Evolutionary conservation across 2,113 vertebrate species (phyloP).

Genomic region (Tragelaphus strepsiceros): DNA sequence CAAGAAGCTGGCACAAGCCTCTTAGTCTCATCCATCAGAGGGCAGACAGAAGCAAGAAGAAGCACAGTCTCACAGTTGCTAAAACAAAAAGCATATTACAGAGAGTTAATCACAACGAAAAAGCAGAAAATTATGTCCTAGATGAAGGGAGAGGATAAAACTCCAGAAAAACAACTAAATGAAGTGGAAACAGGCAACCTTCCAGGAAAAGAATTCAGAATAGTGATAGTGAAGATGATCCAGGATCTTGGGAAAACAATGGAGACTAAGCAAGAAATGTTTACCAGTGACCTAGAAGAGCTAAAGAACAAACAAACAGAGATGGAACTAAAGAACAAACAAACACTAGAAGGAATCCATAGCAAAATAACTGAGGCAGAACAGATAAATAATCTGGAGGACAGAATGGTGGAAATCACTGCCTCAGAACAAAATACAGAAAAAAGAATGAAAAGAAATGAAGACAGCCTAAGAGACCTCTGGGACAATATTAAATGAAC

Average conservation of each 20-base stretch:
- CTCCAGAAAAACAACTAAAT: neutral
- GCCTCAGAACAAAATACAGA: neutral
- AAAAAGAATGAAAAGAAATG: neutral
- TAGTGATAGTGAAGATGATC: neutral
- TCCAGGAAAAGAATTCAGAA: neutral
- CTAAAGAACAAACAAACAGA: neutral
- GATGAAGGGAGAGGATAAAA: neutral
- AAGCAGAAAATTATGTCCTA: neutral
- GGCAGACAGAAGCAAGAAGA: neutral
- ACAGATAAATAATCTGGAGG: neutral
- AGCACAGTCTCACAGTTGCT: neutral
- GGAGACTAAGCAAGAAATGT: neutral
- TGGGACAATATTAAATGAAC: neutral
- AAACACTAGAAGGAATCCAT: neutral
- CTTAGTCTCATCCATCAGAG: neutral
- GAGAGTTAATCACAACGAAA: neutral
- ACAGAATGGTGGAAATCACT: neutral
- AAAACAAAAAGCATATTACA: neutral
- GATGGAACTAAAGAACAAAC: neutral
- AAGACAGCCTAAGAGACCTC: neutral
- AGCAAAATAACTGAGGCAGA: neutral
- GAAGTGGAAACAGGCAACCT: neutral
- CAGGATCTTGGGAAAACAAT: neutral
- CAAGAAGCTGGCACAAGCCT: neutral
- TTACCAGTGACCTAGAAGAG: neutral